Conservation (phyloP, 2,888 invertebrate species). For the Amiota mariae region DNA sequence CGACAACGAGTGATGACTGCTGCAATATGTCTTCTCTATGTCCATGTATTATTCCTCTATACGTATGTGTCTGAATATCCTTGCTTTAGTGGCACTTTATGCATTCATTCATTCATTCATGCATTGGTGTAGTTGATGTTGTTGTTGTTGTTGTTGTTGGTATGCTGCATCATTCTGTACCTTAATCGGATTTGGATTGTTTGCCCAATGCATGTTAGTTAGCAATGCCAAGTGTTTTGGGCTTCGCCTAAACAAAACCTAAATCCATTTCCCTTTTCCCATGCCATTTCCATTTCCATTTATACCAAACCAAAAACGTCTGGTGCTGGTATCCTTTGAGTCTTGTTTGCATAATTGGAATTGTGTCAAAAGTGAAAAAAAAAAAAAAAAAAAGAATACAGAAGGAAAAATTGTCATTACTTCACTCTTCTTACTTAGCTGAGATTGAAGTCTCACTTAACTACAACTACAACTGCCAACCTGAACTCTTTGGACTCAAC, state of each 20-base stretch:
- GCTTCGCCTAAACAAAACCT: not conserved
- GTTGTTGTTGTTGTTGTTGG: too few relatives aligned
- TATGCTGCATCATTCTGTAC: not conserved
- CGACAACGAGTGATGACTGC: slow-evolving; percentile 44
- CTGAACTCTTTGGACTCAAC: too few relatives aligned
- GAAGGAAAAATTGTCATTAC: too few relatives aligned
- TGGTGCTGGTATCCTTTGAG: not conserved
- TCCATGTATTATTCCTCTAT: not conserved
- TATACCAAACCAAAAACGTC: not conserved
- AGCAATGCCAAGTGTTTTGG: not conserved
- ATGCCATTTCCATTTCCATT: not conserved
- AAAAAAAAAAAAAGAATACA: not conserved
- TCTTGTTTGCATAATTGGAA: slow-evolving; percentile 4
- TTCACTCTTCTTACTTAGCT: too few relatives aligned
- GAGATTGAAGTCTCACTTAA: too few relatives aligned
- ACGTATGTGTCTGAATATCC: not conserved
- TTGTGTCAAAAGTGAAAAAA: not conserved
- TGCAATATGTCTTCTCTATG: slow-evolving; percentile 46
- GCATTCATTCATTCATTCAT: not conserved
- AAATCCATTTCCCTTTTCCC: not conserved
- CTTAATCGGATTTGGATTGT: slow-evolving; percentile 25
- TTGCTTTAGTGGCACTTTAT: not conserved
- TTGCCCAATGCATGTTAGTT: slow-evolving; percentile 21
- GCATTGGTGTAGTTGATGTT: not conserved
- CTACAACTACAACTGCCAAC: too few relatives aligned